phyloP scores from a whole-genome alignment of 1,140 invertebrate species.

The Hypsibius dujardini region DNA sequence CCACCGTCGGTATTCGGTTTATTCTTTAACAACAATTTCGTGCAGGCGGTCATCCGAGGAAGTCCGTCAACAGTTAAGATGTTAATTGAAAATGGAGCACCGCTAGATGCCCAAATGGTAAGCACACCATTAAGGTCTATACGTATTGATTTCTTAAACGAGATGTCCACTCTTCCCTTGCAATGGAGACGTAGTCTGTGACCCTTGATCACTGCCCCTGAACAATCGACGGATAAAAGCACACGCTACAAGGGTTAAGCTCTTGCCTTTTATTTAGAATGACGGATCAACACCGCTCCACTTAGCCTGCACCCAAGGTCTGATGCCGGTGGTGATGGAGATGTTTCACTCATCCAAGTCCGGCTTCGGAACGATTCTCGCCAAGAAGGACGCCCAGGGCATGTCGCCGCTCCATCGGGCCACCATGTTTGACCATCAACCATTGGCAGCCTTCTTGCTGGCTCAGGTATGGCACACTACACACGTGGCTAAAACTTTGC shows the following conservation, averaged over 20 bases:
- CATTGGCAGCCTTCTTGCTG: conserved; percentile 55
- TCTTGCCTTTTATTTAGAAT: conserved; percentile 37
- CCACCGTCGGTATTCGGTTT: no score
- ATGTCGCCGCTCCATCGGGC: conserved; percentile 76
- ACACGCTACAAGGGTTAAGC: not conserved
- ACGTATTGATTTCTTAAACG: not conserved
- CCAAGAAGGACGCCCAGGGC: conserved; percentile 54
- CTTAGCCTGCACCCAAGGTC: conserved; percentile 63
- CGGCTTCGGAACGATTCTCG: conserved; percentile 31
- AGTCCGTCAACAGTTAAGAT: not conserved
- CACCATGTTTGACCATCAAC: conserved; percentile 68
- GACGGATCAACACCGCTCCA: conserved; percentile 71
- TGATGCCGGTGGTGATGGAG: conserved; percentile 59
- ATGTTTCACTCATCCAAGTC: conserved; percentile 47
- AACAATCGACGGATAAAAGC: no score
- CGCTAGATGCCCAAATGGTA: not conserved
- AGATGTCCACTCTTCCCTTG: not conserved
- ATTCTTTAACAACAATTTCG: no score
- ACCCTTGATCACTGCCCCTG: no score
- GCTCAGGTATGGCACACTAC: conserved; percentile 38
- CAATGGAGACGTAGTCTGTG: no score
- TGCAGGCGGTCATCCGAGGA: no score
- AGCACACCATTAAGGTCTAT: not conserved
- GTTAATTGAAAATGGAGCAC: not conserved
- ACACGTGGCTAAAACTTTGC: not conserved